These are phyloP conservation scores for Tyria jacobaeae DNA, from an alignment of 2,888 invertebrate genomes.

Conservation along the genomic window DNA sequence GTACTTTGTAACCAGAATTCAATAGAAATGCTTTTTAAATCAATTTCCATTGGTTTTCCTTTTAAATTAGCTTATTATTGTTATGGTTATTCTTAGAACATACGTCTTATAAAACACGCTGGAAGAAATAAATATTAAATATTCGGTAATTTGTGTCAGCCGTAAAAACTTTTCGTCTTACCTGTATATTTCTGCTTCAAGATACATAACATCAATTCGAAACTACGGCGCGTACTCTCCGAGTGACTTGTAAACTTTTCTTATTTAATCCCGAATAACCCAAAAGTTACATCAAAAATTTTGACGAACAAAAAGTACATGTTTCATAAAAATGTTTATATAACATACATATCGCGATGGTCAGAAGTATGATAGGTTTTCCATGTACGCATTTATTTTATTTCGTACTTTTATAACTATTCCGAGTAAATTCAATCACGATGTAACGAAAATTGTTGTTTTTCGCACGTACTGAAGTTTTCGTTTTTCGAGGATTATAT, in stretches of 20 bases:
- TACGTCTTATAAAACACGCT: not conserved
- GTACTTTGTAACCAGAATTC: not conserved
- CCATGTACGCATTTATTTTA: conserved; percentile 31
- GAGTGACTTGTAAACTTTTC: conserved; percentile 37
- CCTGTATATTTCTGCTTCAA: conserved; percentile 24
- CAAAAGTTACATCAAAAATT: conserved; percentile 44
- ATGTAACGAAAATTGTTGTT: conserved; percentile 8
- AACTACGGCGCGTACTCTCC: conserved; percentile 28
- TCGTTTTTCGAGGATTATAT: not conserved
- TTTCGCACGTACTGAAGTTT: not conserved
- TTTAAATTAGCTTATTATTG: too few relatives aligned
- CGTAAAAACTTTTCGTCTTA: conserved; percentile 1
- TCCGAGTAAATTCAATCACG: conserved; percentile 15
- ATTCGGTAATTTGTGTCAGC: conserved; percentile 6
- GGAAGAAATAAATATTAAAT: not conserved
- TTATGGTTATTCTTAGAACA: not conserved
- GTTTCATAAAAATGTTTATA: conserved; percentile 17
- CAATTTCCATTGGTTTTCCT: too few relatives aligned
- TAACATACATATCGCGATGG: conserved; percentile 19
- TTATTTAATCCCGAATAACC: conserved; percentile 51
- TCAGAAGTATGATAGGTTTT: conserved; percentile 45
- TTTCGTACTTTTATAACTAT: conserved; percentile 18
- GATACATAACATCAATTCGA: conserved; percentile 42
- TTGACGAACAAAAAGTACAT: conserved; percentile 30
- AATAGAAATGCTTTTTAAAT: not conserved